Percentiles rank a stretch among this genome's conserved stretches.
Conservation (phyloP, 1,140 invertebrate genomes). For the Andricus grossulariae region DNA sequence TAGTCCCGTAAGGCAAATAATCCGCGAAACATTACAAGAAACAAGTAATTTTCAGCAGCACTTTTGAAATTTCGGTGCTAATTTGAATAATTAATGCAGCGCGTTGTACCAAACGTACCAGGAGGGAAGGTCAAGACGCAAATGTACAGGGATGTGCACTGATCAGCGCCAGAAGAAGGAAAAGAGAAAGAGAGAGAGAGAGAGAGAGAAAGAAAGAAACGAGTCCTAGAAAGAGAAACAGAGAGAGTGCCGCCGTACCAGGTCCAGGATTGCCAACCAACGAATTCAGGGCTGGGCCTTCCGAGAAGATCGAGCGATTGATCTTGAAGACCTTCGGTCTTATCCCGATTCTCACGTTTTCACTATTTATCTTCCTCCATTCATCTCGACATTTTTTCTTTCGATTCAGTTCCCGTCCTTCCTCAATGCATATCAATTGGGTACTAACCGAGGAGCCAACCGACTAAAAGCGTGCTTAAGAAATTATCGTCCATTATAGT, state of each 20-base stretch:
- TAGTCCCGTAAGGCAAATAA: too few relatives aligned
- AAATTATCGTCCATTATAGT: constrained; percentile 27
- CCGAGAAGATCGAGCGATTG: constrained; percentile 56
- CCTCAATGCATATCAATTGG: constrained; percentile 24
- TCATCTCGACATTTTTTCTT: constrained; percentile 48
- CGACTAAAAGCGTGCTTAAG: constrained; percentile 29
- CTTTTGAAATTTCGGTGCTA: constrained; percentile 18
- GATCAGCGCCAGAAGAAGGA: constrained; percentile 29
- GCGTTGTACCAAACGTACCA: constrained; percentile 38
- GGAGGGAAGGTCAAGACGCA: constrained; percentile 71
- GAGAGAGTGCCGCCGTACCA: constrained; percentile 46
- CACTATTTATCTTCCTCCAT: constrained; percentile 50
- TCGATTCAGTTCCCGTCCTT: constrained; percentile 27
- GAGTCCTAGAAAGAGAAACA: constrained; percentile 12
- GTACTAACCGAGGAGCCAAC: constrained; percentile 6
- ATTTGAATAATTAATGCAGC: constrained; percentile 48
- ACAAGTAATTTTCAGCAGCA: too few relatives aligned
- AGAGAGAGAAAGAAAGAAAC: background rate
- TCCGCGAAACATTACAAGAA: constrained; percentile 4
- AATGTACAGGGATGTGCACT: constrained; percentile 39
- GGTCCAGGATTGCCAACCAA: constrained; percentile 46
- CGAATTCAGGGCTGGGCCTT: constrained; percentile 57
- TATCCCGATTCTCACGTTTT: constrained; percentile 55
- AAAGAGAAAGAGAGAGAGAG: constrained; percentile 1
- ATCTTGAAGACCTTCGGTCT: constrained; percentile 44